Base-by-base conservation (phyloP, 2,888 invertebrate genomes). In the Petrolisthes manimaculis region DNA sequence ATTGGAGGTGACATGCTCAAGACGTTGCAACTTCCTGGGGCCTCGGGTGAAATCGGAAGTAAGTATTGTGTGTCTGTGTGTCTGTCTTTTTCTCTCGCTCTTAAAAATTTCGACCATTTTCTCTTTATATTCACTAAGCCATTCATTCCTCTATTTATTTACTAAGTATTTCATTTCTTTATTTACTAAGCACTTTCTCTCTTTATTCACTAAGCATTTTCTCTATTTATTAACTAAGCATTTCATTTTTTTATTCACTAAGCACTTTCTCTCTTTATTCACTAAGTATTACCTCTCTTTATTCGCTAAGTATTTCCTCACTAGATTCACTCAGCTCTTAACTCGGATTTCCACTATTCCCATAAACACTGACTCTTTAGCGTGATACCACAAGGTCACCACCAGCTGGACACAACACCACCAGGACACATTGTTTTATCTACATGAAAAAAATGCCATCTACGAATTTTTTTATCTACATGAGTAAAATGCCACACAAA, bases 1-100 rank as follows among this genome's bases (percentile, higher is more conserved):
- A 84, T 88, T n/a, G 67, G 71, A 5, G 88, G 88, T 21, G 88
- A 88, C 84, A 80, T 88, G 80, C 81, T 88, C 55, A 88, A 88
- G 53, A 81, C 88, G 0, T 18, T 83, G 4, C 88, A 88, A 24
- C 88, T 88, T 24, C 88, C 88, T 3, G 84, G 82, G 9, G 67
- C 88, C 9, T 51, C 78, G 24, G 84, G 84, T 8, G 88, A 88
- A 67, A 82, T 88, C 37, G 88, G 88, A 75, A 77, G 88, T 88
- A 83, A 80, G 88, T 81, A 67, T 9, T 61, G 55, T 24, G 9
- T 21, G 9, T 6, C 21, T 51, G 24, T 37, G 18, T 82, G 21
- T 54, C 12, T 54, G 6, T 24, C 71, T 8, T 18, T 37, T 56
- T 69, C 83, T 83, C 67, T 69, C 37, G 24, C 21, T 14, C 54